Conservation (phyloP, 2,888 invertebrate species). For the Agrochola lychnidis region DNA sequence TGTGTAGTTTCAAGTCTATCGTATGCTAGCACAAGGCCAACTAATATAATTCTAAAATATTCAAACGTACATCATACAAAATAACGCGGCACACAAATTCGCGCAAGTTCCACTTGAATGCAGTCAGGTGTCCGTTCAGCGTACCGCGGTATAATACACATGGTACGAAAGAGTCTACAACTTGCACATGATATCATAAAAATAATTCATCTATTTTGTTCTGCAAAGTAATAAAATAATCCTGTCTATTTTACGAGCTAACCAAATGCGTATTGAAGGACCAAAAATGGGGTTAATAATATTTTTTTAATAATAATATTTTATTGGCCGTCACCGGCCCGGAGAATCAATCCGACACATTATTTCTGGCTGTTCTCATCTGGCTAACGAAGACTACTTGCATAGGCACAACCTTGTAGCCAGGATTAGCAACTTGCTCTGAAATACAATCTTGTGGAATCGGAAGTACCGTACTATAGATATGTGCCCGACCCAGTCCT, state of each 20-base stretch:
- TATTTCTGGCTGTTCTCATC: too few relatives aligned
- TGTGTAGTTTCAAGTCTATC: background rate
- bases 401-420: too few relatives aligned
- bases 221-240: background rate
- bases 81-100: constrained; percentile 47
- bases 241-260: background rate
- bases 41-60: constrained; percentile 31
- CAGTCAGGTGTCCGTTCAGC: constrained; percentile 46
- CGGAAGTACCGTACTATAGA: too few relatives aligned
- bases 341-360: too few relatives aligned
- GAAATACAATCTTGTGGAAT: too few relatives aligned
- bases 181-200: background rate
- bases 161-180: constrained; percentile 6
- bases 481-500: too few relatives aligned
- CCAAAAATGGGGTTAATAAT: background rate
- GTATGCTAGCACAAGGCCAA: background rate
- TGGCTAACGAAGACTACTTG: too few relatives aligned
- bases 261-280: background rate
- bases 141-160: constrained; percentile 37
- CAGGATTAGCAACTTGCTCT: too few relatives aligned
- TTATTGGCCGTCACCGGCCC: too few relatives aligned
- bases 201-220: background rate
- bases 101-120: constrained; percentile 50
- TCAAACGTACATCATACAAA: constrained; percentile 22
- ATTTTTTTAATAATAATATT: too few relatives aligned